These are phyloP conservation scores for Teleiodes luculella DNA, from an alignment of 2,888 invertebrate species.

Conservation along the genomic window DNA sequence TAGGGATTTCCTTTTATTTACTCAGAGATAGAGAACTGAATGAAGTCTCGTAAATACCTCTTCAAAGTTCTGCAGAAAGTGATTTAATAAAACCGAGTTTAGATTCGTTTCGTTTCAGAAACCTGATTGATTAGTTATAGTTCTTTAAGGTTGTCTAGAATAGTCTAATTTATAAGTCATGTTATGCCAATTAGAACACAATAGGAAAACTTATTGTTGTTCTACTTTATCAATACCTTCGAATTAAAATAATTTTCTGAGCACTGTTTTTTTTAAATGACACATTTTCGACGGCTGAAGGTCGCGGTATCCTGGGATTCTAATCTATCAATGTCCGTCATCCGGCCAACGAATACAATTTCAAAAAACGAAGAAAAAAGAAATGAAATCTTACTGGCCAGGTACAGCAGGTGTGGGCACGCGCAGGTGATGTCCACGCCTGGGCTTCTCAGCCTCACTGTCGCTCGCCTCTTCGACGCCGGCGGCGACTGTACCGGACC, in stretches of 20 bases:
- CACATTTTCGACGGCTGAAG: too few relatives aligned
- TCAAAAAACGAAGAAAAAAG: neutral
- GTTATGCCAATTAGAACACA: too few relatives aligned
- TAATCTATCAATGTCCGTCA: too few relatives aligned
- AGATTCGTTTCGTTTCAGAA: neutral
- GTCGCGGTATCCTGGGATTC: too few relatives aligned
- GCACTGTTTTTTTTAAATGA: too few relatives aligned
- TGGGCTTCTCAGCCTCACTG: conserved; percentile 67
- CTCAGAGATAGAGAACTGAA: conserved; percentile 37
- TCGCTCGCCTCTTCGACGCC: conserved; percentile 66
- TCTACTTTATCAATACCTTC: too few relatives aligned
- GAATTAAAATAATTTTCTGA: too few relatives aligned
- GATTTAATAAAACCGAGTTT: neutral
- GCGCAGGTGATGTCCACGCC: conserved; percentile 55
- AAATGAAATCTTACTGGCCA: conserved; percentile 51
- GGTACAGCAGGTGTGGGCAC: conserved; percentile 63
- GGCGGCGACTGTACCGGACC: conserved; percentile 50
- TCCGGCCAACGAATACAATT: too few relatives aligned
- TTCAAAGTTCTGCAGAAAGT: conserved; percentile 1
- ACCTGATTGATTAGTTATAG: neutral
- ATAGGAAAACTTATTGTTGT: too few relatives aligned
- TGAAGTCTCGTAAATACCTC: conserved; percentile 12
- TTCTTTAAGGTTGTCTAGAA: neutral
- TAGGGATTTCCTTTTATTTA: conserved; percentile 36
- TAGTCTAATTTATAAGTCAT: neutral